A percentile compares a stretch with the other conserved stretches of the same genome.
These are phyloP conservation scores for Patagioenas fasciata DNA, from an alignment of 2,113 vertebrate species.

Conservation along the genomic window DNA sequence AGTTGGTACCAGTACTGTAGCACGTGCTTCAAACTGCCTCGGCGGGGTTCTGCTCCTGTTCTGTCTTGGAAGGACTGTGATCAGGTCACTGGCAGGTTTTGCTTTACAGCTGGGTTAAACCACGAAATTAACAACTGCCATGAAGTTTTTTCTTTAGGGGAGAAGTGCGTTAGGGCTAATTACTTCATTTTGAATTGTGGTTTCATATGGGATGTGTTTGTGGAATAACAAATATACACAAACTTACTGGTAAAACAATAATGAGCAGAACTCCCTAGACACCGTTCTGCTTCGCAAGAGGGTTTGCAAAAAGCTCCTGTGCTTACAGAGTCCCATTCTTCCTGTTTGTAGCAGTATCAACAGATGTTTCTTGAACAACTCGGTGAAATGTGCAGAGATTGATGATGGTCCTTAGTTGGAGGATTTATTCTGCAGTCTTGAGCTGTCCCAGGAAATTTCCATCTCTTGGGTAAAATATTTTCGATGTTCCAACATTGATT, in stretches of 20 bases:
- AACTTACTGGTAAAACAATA: background rate
- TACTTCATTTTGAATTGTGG: background rate
- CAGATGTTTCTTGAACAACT: background rate
- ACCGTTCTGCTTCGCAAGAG: background rate
- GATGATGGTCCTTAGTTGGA: background rate
- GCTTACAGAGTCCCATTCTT: background rate
- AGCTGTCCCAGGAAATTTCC: background rate
- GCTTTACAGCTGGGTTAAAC: background rate
- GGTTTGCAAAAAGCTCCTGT: background rate
- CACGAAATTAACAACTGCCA: background rate
- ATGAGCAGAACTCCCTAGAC: background rate
- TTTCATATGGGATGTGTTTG: background rate
- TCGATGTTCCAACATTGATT: background rate
- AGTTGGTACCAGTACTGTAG: background rate
- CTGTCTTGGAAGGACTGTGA: background rate
- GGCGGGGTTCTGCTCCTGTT: background rate
- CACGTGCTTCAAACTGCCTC: background rate
- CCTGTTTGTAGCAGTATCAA: background rate
- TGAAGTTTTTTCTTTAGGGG: background rate
- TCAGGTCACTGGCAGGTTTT: background rate
- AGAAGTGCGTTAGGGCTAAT: background rate
- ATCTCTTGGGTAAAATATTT: background rate
- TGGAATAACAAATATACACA: background rate
- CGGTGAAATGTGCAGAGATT: background rate
- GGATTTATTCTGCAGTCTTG: background rate